These are phyloP conservation scores for Romanogobio albipinnatus DNA, from an alignment of 2,113 vertebrate genomes.

Conservation along the genomic window DNA sequence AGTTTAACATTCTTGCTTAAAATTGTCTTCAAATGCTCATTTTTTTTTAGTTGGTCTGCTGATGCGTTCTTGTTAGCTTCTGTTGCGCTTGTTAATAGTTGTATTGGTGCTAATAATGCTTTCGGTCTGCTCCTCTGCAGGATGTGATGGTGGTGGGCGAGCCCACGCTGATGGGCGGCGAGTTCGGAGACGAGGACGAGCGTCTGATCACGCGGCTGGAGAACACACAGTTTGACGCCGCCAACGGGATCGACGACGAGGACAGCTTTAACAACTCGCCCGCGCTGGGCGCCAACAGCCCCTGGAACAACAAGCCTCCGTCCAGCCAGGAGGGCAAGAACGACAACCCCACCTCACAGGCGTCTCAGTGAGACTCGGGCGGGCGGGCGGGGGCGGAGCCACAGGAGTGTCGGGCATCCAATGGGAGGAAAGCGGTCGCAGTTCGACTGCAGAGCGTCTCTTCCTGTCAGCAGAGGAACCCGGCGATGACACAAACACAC, in stretches of 20 bases:
- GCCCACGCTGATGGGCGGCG: slow-evolving; percentile 98
- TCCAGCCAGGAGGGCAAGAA: slow-evolving; percentile 99
- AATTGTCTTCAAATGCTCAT: too few species aligned
- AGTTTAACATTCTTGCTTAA: too few species aligned
- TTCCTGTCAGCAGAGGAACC: slow-evolving; percentile 11
- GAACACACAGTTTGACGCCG: slow-evolving; percentile 98
- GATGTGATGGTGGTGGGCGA: slow-evolving; percentile 99
- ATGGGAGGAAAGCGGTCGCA: slow-evolving; percentile 59
- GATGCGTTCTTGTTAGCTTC: too few species aligned
- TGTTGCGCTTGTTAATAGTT: too few species aligned
- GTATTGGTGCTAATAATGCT: too few species aligned
- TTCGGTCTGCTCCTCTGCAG: too few species aligned
- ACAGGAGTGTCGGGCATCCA: slow-evolving; percentile 67
- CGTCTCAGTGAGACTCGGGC: slow-evolving; percentile 87
- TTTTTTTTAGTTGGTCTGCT: too few species aligned
- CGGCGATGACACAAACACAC: slow-evolving; percentile 67
- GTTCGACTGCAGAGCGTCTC: slow-evolving; percentile 51
- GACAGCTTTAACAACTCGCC: slow-evolving; percentile 99
- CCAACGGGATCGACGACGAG: slow-evolving; percentile 98
- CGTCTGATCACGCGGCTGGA: slow-evolving; percentile 98
- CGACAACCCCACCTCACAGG: slow-evolving; percentile 98
- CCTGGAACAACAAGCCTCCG: slow-evolving; percentile 99
- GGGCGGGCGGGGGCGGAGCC: slow-evolving; percentile 63
- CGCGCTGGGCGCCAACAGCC: slow-evolving; percentile 96
- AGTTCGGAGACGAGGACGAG: slow-evolving; percentile 98